Evolutionary conservation across 92 coral and sea anemone genomes (phyloP).

Genomic region (Parazoanthus swiftii): DNA sequence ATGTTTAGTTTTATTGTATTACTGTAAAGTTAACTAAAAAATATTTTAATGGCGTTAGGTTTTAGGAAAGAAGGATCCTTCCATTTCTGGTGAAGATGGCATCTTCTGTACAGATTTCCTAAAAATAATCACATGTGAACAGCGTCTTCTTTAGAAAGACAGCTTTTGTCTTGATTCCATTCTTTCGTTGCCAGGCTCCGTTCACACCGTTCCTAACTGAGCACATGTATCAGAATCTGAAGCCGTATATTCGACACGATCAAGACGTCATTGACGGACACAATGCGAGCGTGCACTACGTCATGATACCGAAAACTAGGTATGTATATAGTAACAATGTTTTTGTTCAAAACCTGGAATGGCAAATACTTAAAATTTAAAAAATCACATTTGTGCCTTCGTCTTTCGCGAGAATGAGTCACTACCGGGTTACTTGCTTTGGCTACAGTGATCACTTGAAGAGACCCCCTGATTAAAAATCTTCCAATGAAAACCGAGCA

Average conservation of each 20-base stretch:
- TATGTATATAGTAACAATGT: neutral
- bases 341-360: neutral
- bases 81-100: neutral
- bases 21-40: too few species aligned
- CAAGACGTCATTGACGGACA: slow-evolving; percentile 56
- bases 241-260: slow-evolving; percentile 77
- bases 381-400: too few species aligned
- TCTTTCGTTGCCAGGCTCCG: slow-evolving; percentile 68
- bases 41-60: neutral
- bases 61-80: neutral
- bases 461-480: too few species aligned
- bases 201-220: slow-evolving; percentile 98
- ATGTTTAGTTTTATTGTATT: too few species aligned
- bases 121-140: neutral
- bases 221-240: slow-evolving; percentile 86
- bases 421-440: too few species aligned
- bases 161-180: neutral
- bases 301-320: slow-evolving; percentile 90
- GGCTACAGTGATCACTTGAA: too few species aligned
- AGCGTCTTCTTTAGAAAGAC: neutral
- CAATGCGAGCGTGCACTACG: slow-evolving; percentile 84
- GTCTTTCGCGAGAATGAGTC: too few species aligned
- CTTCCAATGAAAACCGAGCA: too few species aligned
- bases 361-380: neutral
- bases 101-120: neutral